Base-by-base conservation (phyloP, 2,888 invertebrate species). In the Stegophylla sp. region DNA sequence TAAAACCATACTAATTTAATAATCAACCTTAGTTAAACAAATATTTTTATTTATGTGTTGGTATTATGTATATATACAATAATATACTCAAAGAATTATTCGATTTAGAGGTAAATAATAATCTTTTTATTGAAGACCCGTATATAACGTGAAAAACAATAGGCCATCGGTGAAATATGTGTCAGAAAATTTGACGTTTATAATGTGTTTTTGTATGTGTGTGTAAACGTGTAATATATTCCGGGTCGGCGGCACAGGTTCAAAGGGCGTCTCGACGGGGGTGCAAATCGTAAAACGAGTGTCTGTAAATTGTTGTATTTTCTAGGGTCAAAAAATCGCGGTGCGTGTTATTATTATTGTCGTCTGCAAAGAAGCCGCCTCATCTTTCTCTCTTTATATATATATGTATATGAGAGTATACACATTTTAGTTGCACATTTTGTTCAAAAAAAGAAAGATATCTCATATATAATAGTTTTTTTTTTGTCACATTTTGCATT, bases 261-360 rank as follows among this genome's bases (percentile, higher is more conserved):
- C 77, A 79, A 79, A 79, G 77, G 51, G 61, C 69, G 56, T 17
- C 77, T 45, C 77, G 69, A 48, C 77, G 77, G 77, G 77, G 77
- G 77, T 79, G 77, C 77, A 23, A 79, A 79, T 69, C 69, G 69
- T 79, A 79, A 79, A 79, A 79, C 61, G 77, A 79, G 77, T 20
- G 34, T 79, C 23, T 45, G 61, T 48, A 79, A 79, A 79, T 79
- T 79, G 69, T 79, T 79, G 77, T 79, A 61, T 79, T 69, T 66
- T 69, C 77, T 61, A 69, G 48, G 23, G 69, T 26, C 67, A 59
- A 59, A 67, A 69, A 69, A 59, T 69, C 69, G 77, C 77, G 15
- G 28, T 17, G 63, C 64, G 41, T 71, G 17, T 23, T 61, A 73
- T 61, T 73, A 53, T 56, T 79, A 69, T 79, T 79, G 45, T 79